Conservation (phyloP, 2,888 invertebrate species). For the Teleogryllus oceanicus region DNA sequence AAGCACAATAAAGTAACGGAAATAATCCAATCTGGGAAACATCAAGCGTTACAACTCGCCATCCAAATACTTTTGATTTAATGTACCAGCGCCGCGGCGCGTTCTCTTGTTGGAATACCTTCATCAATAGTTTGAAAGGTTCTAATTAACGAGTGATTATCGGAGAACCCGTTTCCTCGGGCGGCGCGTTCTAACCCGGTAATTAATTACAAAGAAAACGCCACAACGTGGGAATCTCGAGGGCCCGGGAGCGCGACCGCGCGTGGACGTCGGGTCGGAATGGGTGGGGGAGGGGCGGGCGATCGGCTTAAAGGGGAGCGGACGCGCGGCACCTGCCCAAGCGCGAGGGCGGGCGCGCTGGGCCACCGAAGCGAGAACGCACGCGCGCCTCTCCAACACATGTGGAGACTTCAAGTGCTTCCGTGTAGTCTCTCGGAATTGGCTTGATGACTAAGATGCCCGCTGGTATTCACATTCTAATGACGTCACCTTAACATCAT, state of each 20-base stretch:
- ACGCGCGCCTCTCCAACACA: too few relatives aligned
- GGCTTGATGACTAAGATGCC: too few relatives aligned
- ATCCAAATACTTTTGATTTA: neutral
- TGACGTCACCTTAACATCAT: too few relatives aligned
- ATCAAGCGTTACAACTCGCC: neutral
- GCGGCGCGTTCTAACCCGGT: neutral
- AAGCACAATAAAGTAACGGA: neutral
- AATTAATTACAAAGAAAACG: slow-evolving; percentile 18
- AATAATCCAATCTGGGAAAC: slow-evolving; percentile 8
- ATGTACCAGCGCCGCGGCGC: neutral
- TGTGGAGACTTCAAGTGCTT: too few relatives aligned
- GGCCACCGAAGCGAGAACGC: too few relatives aligned
- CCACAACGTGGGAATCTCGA: neutral
- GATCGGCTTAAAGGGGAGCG: neutral
- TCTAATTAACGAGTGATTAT: slow-evolving; percentile 18
- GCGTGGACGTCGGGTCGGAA: too few relatives aligned
- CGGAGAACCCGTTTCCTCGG: slow-evolving; percentile 5
- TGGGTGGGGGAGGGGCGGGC: too few relatives aligned
- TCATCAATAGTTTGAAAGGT: neutral
- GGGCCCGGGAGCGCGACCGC: neutral
- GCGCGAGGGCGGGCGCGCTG: too few relatives aligned
- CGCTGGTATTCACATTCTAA: too few relatives aligned
- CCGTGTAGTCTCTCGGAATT: too few relatives aligned
- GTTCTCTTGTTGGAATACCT: slow-evolving; percentile 2
- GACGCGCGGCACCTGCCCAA: neutral